Percentiles rank a stretch among this genome's conserved stretches.
Evolutionary conservation across 2,797 vertebrate species (phyloP).

Genomic region (Crax fasciolata): DNA sequence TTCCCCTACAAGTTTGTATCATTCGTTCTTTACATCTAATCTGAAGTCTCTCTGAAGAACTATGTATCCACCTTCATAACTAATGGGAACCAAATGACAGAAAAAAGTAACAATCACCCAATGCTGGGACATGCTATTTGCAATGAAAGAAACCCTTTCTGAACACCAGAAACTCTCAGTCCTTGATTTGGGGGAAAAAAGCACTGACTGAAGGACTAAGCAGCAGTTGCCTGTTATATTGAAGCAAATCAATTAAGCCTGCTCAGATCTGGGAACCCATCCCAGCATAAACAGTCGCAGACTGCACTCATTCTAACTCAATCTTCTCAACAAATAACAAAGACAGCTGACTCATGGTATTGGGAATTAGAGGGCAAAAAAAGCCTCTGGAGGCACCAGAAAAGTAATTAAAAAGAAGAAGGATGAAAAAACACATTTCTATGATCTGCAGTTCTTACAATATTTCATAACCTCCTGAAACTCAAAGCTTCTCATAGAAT

Average conservation of each 20-base stretch:
- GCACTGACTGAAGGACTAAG: neutral
- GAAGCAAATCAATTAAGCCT: neutral
- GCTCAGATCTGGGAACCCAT: neutral
- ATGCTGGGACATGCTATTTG: neutral
- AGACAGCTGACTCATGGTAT: neutral
- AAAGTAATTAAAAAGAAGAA: neutral
- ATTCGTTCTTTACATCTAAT: neutral
- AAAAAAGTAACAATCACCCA: neutral
- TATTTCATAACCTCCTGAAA: neutral
- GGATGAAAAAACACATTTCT: neutral
- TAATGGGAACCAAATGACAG: neutral
- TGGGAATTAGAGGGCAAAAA: neutral
- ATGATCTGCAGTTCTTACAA: neutral
- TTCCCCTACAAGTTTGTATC: neutral
- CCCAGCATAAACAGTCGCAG: neutral
- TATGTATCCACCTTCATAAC: neutral
- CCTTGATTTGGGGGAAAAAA: neutral
- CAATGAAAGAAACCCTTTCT: neutral
- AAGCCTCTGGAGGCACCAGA: neutral
- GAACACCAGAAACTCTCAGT: neutral
- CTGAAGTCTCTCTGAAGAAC: neutral
- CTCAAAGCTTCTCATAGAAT: neutral
- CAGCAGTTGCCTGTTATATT: neutral
- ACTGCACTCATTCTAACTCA: neutral
- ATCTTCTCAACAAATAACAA: neutral